A percentile compares a stretch with the other conserved stretches of the same genome.
Evolutionary conservation across 2,113 vertebrate genomes (phyloP).

Genomic region (Circaetus gallicus): DNA sequence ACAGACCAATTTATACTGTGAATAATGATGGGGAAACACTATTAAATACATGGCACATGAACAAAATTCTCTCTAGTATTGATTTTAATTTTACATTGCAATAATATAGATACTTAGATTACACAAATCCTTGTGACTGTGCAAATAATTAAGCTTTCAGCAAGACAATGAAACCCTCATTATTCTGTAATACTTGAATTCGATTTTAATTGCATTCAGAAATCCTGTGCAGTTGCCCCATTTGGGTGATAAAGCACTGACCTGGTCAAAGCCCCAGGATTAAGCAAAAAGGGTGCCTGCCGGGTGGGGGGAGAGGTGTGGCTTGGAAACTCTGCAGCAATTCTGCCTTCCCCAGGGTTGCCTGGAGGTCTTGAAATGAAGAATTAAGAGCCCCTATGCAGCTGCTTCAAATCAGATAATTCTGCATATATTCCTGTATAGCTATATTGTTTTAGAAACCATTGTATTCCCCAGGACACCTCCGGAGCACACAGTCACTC

Average conservation of each 20-base stretch:
- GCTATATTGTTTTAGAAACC: not conserved
- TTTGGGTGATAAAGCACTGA: not conserved
- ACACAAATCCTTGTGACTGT: not conserved
- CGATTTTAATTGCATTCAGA: not conserved
- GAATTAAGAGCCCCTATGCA: not conserved
- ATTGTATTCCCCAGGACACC: not conserved
- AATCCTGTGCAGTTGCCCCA: not conserved
- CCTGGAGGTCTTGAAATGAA: not conserved
- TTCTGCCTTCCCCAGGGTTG: not conserved
- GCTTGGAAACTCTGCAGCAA: not conserved
- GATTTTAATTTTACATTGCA: not conserved
- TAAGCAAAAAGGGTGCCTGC: no score
- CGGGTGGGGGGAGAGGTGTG: not conserved
- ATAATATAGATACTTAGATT: not conserved
- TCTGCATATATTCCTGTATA: not conserved
- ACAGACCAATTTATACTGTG: accelerated
- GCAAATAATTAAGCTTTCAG: not conserved
- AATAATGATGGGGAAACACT: not conserved
- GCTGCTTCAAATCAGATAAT: not conserved
- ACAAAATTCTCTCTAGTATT: not conserved
- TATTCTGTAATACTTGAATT: not conserved
- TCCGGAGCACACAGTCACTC: not conserved
- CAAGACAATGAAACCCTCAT: not conserved
- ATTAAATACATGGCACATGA: not conserved
- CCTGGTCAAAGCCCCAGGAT: not conserved